Percentiles rank a stretch among this genome's conserved stretches.
Conservation (phyloP, 2,888 invertebrate genomes). For the Corythucha ciliata region DNA sequence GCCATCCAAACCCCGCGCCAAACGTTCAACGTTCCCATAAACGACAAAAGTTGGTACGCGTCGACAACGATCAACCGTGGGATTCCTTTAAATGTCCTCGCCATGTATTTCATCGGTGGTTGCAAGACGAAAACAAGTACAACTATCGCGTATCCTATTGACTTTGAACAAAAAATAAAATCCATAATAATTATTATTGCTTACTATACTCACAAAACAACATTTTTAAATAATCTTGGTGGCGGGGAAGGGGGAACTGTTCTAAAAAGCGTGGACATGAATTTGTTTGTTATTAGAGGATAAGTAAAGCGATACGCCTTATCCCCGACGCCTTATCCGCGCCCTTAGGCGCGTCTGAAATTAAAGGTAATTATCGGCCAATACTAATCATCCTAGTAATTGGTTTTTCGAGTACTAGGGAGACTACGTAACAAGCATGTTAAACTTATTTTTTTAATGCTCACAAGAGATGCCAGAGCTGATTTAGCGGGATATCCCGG, state of each 20-base stretch:
- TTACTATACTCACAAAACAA: no score
- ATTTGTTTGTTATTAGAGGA: no score
- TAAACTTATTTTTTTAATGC: constrained; percentile 38
- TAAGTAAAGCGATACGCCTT: no score
- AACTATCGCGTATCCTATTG: constrained; percentile 64
- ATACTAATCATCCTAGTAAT: no score
- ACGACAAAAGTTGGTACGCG: constrained; percentile 63
- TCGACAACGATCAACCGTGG: constrained; percentile 63
- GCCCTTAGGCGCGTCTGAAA: no score
- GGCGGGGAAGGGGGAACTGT: no score
- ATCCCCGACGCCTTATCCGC: no score
- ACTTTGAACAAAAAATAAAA: constrained; percentile 44
- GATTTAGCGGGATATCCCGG: constrained; percentile 59
- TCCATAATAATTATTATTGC: background rate
- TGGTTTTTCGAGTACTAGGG: no score
- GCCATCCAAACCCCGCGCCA: constrained; percentile 82
- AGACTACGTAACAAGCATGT: no score
- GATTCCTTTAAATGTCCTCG: constrained; percentile 57
- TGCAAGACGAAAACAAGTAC: constrained; percentile 64
- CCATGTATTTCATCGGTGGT: constrained; percentile 61
- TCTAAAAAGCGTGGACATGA: no score
- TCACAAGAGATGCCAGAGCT: constrained; percentile 70
- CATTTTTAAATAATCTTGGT: no score
- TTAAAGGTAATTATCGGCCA: no score
- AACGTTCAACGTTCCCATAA: constrained; percentile 73